Base-by-base conservation (phyloP, 2,888 invertebrate species). In the Eurytoma californica region DNA sequence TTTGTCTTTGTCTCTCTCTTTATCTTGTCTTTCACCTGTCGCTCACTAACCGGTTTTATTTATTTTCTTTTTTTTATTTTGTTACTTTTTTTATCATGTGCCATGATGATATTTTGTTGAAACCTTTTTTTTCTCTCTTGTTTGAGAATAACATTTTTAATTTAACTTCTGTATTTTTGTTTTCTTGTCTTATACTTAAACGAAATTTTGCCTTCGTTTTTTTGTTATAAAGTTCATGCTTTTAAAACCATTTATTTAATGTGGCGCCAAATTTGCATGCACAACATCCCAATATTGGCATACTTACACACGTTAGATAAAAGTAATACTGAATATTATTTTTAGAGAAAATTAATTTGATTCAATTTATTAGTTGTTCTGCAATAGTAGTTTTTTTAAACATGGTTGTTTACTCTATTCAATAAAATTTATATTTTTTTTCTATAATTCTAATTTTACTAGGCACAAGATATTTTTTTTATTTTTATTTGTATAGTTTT, bases 11-110 rank as follows among this genome's bases (percentile, higher is more conserved):
- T 18, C 12, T n/a, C 18, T 18, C 3, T n/a, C 20, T 57, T 49
- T 58, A 2, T 51, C 14, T 76, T n/a, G 39, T 53, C 13, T 14
- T 53, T 3, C 39, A n/a, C 39, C 53, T 72, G 49, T 30, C 30
- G 28, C 57, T 66, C 51, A 70, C 55, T 58, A 77, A 77, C 30
- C 30, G 18, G n/a, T 53, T 18, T 30, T 63, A 12, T 5, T 20
- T 16, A 51, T 51, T 60, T 28, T 76, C n/a, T 60, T 75, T 14
- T 3, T 18, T 49, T 39, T 67, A n/a, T 55, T 53, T 47, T 53
- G n/a, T 51, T 2, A 24, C 49, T 67, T 16, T 3, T 9, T 63
- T 39, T 18, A n/a, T 4, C 2, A 39, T 7, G 13, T 24, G 3
- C 20, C 16, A 30, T 30, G 16, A 30, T 16, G 30, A 16, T 5